Evolutionary conservation across 2,797 vertebrate species (phyloP).

Genomic region (Sebastes matsubarae): DNA sequence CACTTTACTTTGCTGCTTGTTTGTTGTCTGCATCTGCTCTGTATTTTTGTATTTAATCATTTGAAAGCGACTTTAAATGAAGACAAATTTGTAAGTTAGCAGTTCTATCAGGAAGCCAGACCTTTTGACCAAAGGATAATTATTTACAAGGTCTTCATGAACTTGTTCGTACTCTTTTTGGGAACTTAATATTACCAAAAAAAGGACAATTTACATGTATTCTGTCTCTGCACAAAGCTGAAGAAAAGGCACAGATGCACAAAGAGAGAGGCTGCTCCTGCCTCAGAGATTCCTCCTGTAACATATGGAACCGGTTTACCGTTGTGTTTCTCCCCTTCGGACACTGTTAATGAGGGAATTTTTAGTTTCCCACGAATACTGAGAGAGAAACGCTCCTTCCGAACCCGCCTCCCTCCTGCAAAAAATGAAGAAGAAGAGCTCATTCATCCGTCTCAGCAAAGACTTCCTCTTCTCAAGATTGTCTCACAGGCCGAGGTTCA

Average conservation of each 20-base stretch:
- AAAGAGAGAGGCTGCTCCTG: constrained; percentile 13
- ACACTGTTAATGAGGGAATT: constrained; percentile 69
- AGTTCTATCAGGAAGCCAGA: background rate
- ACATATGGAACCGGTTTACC: constrained; percentile 72
- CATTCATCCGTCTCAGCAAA: constrained; percentile 16
- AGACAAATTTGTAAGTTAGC: background rate
- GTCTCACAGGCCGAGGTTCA: constrained; percentile 6
- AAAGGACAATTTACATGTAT: background rate
- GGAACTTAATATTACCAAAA: background rate
- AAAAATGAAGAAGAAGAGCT: constrained; percentile 6
- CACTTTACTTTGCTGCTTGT: constrained; percentile 23
- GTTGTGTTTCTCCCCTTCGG: constrained; percentile 61
- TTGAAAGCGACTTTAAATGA: background rate
- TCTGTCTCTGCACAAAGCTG: background rate
- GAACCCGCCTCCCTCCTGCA: background rate
- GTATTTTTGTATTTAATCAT: background rate
- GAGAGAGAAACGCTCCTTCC: constrained; percentile 1
- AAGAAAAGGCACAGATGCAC: constrained; percentile 50
- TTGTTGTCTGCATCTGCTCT: background rate
- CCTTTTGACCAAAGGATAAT: background rate
- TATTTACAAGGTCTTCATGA: background rate
- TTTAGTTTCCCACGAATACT: constrained; percentile 36
- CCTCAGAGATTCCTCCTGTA: constrained; percentile 59
- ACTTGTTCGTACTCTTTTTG: background rate
- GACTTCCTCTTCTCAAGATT: constrained; percentile 10